These are phyloP conservation scores for Cryptocephalus moraei DNA, from an alignment of 2,888 invertebrate genomes.

Conservation along the genomic window DNA sequence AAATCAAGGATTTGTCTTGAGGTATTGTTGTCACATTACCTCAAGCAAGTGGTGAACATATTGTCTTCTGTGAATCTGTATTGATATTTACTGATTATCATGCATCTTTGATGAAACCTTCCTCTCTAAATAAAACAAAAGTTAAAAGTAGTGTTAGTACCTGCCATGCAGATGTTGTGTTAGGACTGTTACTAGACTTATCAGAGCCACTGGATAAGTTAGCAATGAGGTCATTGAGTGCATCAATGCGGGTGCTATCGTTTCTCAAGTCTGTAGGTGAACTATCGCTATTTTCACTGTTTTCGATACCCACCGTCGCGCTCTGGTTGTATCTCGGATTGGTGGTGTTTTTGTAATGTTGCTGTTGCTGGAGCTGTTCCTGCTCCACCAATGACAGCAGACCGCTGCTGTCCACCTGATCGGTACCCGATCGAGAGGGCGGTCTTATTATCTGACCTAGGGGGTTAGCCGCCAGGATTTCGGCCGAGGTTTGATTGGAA, in stretches of 20 bases:
- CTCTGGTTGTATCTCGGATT: slow-evolving; percentile 15
- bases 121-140: slow-evolving; percentile 8
- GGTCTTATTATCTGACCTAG: slow-evolving; percentile 29
- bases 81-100: too few relatives aligned
- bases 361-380: slow-evolving; percentile 21
- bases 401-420: slow-evolving; percentile 29
- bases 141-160: slow-evolving; percentile 32
- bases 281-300: slow-evolving; percentile 8
- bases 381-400: slow-evolving; percentile 35
- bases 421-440: slow-evolving; percentile 22
- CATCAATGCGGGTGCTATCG: slow-evolving; percentile 32
- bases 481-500: slow-evolving; percentile 26
- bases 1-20: too few relatives aligned
- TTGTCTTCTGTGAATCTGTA: too few relatives aligned
- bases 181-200: slow-evolving; percentile 35
- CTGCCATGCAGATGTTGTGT: slow-evolving; percentile 37
- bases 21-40: too few relatives aligned
- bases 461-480: slow-evolving; percentile 32
- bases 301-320: slow-evolving; percentile 36
- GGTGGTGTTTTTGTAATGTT: slow-evolving; percentile 10
- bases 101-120: too few relatives aligned
- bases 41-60: too few relatives aligned
- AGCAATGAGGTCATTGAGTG: slow-evolving; percentile 39
- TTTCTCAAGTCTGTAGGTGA: slow-evolving; percentile 19
- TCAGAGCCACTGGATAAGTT: slow-evolving; percentile 38